Evolutionary conservation across 2,113 vertebrate species (phyloP), one percentile per base, ranked within the genome.

Genomic region (Jaculus jaculus): DNA sequence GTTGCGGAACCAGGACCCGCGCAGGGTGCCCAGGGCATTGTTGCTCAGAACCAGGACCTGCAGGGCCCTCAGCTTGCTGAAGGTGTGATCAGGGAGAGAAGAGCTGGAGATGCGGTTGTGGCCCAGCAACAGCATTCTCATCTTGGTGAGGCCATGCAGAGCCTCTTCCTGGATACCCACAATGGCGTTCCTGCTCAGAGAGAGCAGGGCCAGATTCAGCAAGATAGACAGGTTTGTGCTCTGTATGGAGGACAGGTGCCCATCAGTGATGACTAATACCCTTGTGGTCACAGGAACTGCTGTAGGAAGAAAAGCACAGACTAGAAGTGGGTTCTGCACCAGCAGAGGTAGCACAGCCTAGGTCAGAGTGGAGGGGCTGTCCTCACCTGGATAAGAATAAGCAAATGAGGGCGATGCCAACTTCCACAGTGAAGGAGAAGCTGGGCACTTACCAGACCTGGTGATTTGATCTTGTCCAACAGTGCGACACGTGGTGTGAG

Each of bases 131-230:
- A 99, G 91, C 0, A 97, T 98, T 93, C 20, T 94, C 86, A 99
- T 96, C 54, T 96, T 79, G 0, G 96, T 95, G 60, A 99, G 98
- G 80, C 98, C 97, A 12, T 96, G 95, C 90, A 99, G 98, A 82
- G 98, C 97, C 0, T 97, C 97, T 34, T 97, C 94, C 58, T 51
- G 87, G 37, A 98, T 97, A 21, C 93, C 96, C 34, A 94, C 77
- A 69, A 99, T 98, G 21, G 77, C 87, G 69, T 98, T 99, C 86
- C 98, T 97, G 80, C 98, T 98, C 47, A 99, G 97, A 20, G 97
- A 98, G 87, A 99, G 97, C 78, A 99, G 90, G 9, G 97, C 97
- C 23, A 98, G 92, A 93, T 98, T 98, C 77, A 95, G 96, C 60
- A 98, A 96, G 84, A 98, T 94, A 9, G 98, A 98, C 77, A 98